Base-by-base conservation (phyloP, 2,113 vertebrate species). In the Chaetops frenatus region DNA sequence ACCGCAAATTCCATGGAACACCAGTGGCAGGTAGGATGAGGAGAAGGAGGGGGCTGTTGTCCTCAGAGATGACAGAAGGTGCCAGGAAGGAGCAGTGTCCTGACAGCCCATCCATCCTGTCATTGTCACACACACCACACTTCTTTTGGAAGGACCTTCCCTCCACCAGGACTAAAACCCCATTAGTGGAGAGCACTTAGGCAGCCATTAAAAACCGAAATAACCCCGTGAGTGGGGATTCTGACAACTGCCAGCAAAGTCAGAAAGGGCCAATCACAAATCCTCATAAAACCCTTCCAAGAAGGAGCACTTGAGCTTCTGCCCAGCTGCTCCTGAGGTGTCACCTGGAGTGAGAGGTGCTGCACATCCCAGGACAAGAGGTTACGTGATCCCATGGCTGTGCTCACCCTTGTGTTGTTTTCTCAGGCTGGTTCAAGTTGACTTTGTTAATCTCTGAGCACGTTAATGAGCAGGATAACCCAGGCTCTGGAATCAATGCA, bases 161-260 rank as follows among this genome's bases (percentile, higher is more conserved):
- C 58, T 54, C 78, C 48, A 36, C 51, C 88, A 44, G 20, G 8
- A 44, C 47, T 67, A 13, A 69, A 81, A 69, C 28, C 72, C 72
- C 58, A 33, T 93, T 4, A 81, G 82, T 33, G 57, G 74, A 85
- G 58, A 53, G 90, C 85, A 90, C 90, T 96, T 93, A 92, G 1
- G 10, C 69, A 67, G 44, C 86, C 73, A 91, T 74, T 86, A 86
- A 86, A 57, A 60, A 36, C 58, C 91, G 90, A 94, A 95, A 95
- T 95, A 95, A 91, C 86, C n/a, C 80, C 3, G 5, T 2, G 16
- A 56, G n/a, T 1, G 6, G 25, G 25, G 42, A 15, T 35, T 15
- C 10, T 1, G 35, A 11, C 80, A 78, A 3, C 28, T 22, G 36
- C 36, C 58, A 90, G 66, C 92, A 90, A 70, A 88, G 81, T 53